These are phyloP conservation scores for Taurulus bubalis DNA, from an alignment of 2,113 vertebrate species.

Conservation along the genomic window DNA sequence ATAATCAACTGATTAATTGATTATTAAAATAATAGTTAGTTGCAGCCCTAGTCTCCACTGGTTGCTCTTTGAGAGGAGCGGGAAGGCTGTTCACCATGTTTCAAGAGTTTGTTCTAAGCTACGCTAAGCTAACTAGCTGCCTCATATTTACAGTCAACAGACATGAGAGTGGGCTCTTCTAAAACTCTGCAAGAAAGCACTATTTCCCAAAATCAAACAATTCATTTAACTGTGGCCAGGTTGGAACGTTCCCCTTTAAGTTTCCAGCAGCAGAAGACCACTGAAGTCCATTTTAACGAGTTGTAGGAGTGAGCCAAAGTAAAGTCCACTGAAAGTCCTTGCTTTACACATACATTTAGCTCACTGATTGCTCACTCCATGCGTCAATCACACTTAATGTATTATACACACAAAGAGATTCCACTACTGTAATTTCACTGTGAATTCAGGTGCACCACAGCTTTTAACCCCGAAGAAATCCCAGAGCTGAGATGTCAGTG, in stretches of 20 bases:
- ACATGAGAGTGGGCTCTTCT: not conserved
- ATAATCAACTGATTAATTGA: too few species aligned
- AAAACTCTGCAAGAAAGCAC: not conserved
- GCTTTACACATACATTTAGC: not conserved
- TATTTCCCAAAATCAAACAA: not conserved
- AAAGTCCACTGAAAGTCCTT: not conserved
- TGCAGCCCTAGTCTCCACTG: not conserved
- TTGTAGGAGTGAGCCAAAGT: not conserved
- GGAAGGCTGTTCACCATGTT: not conserved
- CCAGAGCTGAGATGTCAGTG: conserved; percentile 57
- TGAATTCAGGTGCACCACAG: conserved; percentile 45
- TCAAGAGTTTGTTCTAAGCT: not conserved
- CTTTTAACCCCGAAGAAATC: conserved; percentile 56
- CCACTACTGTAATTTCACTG: conserved; percentile 19
- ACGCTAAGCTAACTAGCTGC: not conserved
- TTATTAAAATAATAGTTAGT: too few species aligned
- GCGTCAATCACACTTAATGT: not conserved
- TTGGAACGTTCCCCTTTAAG: not conserved
- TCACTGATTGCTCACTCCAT: not conserved
- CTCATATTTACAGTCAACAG: not conserved
- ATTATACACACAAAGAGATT: conserved; percentile 15
- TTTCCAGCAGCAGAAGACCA: not conserved
- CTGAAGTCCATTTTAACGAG: not conserved
- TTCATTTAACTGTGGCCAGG: not conserved
- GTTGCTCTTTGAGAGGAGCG: not conserved